Evolutionary conservation across 2,113 vertebrate species (phyloP), one percentile per base, ranked within the genome.

Genomic region (Menura novaehollandiae): DNA sequence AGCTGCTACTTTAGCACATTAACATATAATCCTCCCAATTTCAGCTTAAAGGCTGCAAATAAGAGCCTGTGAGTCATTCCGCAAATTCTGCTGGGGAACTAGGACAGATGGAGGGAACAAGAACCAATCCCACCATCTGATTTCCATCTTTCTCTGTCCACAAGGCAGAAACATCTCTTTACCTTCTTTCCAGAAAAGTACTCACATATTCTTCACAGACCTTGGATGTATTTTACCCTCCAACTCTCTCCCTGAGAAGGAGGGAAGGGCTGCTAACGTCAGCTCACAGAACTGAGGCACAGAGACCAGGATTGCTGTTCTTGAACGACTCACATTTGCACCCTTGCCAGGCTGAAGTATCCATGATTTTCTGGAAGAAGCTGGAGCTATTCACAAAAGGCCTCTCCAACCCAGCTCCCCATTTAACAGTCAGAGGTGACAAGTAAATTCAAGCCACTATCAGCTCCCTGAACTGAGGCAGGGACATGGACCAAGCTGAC

Each of bases 41-140:
- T 88, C 85, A 88, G 52, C 22, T 89, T 82, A 85, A 91, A 82
- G 88, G 78, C 74, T 91, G 62, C 72, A 95, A 88, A 75, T 72
- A 94, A 89, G 74, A 78, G 41, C 71, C 68, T 72, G 32, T 94
- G 92, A 95, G 58, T 97, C 95, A 97, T 22, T n/a, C 76, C 75
- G 90, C 69, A 95, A 64, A 69, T 84, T 85, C 90, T 95, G 74
- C 71, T 79, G 78, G 44, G 60, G 49, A 95, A 67, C 41, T 79
- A 60, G 62, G 85, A 93, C 93, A 97, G 82, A 86, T 47, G 28
- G 66, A 94, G 24, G 37, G 71, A 88, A 49, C 26, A 94, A 24
- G 15, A 94, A 88, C 32, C 52, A 88, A 55, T 63, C 71, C 44
- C 44, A 93, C 41, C 13, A 39, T 33, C 82, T 66, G 66, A 93